Conservation (phyloP, 37 sponge, comb jelly and placozoan genomes). For the Chondrilla cf. caribensis region DNA sequence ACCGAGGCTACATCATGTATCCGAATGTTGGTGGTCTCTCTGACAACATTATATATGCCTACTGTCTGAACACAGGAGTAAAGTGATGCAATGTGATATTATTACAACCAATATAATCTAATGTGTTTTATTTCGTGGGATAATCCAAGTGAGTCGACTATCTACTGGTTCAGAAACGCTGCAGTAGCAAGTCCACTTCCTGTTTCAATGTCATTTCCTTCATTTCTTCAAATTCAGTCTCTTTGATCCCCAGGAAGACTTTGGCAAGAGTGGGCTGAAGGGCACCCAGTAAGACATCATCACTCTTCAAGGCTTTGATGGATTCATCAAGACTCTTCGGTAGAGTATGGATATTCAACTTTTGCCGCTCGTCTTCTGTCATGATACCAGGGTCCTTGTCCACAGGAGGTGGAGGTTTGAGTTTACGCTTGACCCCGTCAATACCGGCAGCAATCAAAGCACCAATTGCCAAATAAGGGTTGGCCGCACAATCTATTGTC, state of each 20-base stretch:
- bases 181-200: conserved; percentile 9
- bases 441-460: conserved; percentile 44
- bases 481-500: conserved; percentile 32
- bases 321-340: conserved; percentile 26
- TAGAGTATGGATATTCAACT: conserved; percentile 19
- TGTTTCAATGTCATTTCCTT: conserved; percentile 26
- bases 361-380: conserved; percentile 24
- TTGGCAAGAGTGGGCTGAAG: neutral
- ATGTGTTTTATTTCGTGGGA: too few relatives aligned
- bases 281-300: conserved; percentile 23
- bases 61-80: too few relatives aligned
- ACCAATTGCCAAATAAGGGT: conserved; percentile 47
- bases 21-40: too few relatives aligned
- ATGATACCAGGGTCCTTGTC: conserved; percentile 28
- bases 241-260: conserved; percentile 3
- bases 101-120: too few relatives aligned
- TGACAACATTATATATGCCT: too few relatives aligned
- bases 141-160: too few relatives aligned
- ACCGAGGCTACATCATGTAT: too few relatives aligned
- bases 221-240: conserved; percentile 26
- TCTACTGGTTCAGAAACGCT: conserved; percentile 20
- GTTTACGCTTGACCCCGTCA: conserved; percentile 39
- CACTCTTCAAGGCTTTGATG: neutral
- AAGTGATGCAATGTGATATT: too few relatives aligned
- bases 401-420: conserved; percentile 11